phyloP scores from a whole-genome alignment of 2,888 invertebrate species.

The Ecdyonurus torrentis region DNA sequence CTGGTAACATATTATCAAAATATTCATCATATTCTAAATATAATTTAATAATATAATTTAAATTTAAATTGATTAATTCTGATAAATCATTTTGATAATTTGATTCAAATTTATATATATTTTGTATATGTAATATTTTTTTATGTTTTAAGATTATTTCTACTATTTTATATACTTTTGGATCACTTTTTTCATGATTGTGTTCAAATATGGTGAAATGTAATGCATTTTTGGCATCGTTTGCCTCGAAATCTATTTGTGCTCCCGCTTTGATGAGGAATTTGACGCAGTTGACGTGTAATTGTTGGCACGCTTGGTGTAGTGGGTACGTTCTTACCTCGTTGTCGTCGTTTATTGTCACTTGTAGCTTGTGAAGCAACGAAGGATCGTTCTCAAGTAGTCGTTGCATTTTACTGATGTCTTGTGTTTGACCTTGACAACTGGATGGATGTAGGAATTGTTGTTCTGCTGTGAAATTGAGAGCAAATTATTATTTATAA shows the following conservation, averaged over 20 bases:
- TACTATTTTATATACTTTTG: neutral
- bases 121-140: neutral
- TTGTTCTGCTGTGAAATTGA: no score
- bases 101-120: neutral
- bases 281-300: neutral
- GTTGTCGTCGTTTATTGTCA: neutral
- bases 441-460: neutral
- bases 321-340: neutral
- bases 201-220: neutral
- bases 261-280: neutral
- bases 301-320: neutral
- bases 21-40: neutral
- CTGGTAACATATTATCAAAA: neutral
- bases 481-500: no score
- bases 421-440: neutral
- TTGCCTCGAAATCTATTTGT: neutral
- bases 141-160: neutral
- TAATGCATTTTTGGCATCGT: neutral
- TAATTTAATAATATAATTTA: neutral
- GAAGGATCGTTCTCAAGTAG: neutral
- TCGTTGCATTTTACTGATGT: neutral
- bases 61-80: neutral
- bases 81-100: neutral
- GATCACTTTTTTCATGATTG: neutral
- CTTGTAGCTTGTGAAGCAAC: neutral